These are phyloP conservation scores for Stenodera caucasica DNA, from an alignment of 2,888 invertebrate species.

Conservation along the genomic window DNA sequence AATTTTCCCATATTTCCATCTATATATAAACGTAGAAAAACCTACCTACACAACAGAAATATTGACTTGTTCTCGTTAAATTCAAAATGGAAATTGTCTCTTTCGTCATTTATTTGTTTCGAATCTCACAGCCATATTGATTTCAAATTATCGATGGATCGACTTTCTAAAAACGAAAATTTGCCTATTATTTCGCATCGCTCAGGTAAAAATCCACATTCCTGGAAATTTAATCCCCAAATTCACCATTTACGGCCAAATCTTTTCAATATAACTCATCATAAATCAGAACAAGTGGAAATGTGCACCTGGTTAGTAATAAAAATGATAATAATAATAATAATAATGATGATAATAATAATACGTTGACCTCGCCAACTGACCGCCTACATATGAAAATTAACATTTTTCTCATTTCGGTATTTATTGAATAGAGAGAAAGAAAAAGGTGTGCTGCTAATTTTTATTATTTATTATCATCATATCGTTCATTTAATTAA, in stretches of 20 bases:
- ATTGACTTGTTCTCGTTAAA: constrained; percentile 1
- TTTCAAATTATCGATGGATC: too few species aligned
- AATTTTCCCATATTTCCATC: not conserved
- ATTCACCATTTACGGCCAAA: not conserved
- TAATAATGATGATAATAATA: constrained; percentile 5
- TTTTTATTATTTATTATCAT: not conserved
- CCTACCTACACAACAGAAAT: not conserved
- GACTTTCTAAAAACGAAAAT: not conserved
- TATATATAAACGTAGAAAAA: not conserved
- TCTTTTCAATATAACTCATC: too few species aligned
- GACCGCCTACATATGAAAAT: constrained; percentile 36
- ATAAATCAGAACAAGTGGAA: constrained; percentile 42
- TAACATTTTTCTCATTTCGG: constrained; percentile 29
- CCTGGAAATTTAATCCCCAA: too few species aligned
- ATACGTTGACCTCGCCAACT: constrained; percentile 37
- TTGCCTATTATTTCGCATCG: not conserved
- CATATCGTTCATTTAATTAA: not conserved
- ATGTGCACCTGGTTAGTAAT: constrained; percentile 39
- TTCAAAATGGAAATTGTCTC: not conserved
- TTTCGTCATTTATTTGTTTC: not conserved
- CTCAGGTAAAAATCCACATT: too few species aligned
- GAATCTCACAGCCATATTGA: not conserved
- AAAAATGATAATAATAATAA: constrained; percentile 15
- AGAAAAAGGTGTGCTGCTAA: not conserved
- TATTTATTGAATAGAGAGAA: not conserved